These are phyloP conservation scores for Menura novaehollandiae DNA, from an alignment of 2,113 vertebrate genomes.

Conservation along the genomic window DNA sequence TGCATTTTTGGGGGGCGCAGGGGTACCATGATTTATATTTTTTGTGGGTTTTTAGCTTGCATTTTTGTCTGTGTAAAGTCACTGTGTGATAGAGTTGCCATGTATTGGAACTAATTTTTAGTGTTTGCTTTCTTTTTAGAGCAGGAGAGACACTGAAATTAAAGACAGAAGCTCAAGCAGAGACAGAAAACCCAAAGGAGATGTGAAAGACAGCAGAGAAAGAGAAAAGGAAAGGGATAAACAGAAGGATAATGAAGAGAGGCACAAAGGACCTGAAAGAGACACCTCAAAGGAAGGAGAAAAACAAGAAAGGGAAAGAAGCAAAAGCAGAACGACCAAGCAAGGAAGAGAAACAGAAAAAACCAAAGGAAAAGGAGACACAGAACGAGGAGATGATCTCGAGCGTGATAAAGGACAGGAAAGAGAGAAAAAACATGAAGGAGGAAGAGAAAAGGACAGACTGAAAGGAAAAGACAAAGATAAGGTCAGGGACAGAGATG, in stretches of 20 bases:
- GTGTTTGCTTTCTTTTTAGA: conserved; percentile 64
- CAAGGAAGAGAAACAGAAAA: conserved; percentile 55
- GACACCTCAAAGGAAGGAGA: conserved; percentile 37
- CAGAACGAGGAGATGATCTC: background rate
- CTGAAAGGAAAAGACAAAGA: conserved; percentile 39
- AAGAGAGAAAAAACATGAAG: conserved; percentile 61
- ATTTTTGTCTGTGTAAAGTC: background rate
- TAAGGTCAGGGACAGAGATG: conserved; percentile 65
- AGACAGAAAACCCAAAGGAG: conserved; percentile 77
- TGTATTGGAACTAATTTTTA: background rate
- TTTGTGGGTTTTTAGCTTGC: background rate
- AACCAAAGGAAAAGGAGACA: conserved; percentile 22
- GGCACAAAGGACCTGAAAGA: conserved; percentile 10
- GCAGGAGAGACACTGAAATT: conserved; percentile 68
- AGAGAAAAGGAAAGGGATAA: conserved; percentile 70
- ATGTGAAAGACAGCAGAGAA: conserved; percentile 67
- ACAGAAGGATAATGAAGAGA: conserved; percentile 37
- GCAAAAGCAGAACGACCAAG: background rate
- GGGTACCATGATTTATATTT: background rate
- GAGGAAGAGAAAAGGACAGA: conserved; percentile 62
- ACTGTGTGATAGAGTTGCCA: background rate
- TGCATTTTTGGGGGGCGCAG: background rate
- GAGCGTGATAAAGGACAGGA: background rate
- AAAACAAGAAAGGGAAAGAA: conserved; percentile 60
- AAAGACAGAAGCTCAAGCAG: conserved; percentile 76